Base-by-base conservation (phyloP, 2,888 invertebrate species). In the Andrena hattorfiana region DNA sequence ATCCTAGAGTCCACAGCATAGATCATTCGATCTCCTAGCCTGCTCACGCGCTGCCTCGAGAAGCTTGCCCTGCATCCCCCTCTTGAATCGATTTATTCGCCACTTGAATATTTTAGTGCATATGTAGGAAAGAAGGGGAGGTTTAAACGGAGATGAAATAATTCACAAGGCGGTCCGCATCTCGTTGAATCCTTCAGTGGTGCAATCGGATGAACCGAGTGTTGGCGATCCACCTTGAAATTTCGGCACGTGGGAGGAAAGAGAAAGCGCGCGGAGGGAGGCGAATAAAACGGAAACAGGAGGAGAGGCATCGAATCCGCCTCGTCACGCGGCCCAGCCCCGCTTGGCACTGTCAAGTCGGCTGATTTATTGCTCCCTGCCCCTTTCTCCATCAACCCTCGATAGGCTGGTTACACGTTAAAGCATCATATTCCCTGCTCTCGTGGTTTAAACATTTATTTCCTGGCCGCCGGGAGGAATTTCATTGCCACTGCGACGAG, bases 291-390 rank as follows among this genome's bases (percentile, higher is more conserved):
- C 62, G 62, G 51, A 49, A 77, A 54, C 75, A 75, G 48, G 67
- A 51, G 54, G 28, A 64, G 64, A 71, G 71, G 68, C 63, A 20
- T 56, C 64, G 82, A 85, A 85, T 77, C 30, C 68, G 82, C 85
- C 85, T 85, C 85, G 89, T 89, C 90, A 88, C 84, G 87, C 79
- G 85, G 84, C 80, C 83, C 84, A 85, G 83, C 88, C 89, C 89
- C 88, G 90, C 90, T 92, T 91, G 90, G 87, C 81, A 88, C 84
- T 91, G 91, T 90, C 90, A 90, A 88, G 77, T 67, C 76, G 77
- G 76, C 84, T 92, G 91, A 92, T 92, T 92, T 92, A 92, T 92
- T 89, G 85, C 86, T 76, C 80, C 81, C 81, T 84, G 81, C 79
- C 76, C 77, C 81, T 73, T 71, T 74, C 76, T 35, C 28, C 76